Evolutionary conservation across 2,888 invertebrate species (phyloP).

Genomic region (Lottia gigantea): DNA sequence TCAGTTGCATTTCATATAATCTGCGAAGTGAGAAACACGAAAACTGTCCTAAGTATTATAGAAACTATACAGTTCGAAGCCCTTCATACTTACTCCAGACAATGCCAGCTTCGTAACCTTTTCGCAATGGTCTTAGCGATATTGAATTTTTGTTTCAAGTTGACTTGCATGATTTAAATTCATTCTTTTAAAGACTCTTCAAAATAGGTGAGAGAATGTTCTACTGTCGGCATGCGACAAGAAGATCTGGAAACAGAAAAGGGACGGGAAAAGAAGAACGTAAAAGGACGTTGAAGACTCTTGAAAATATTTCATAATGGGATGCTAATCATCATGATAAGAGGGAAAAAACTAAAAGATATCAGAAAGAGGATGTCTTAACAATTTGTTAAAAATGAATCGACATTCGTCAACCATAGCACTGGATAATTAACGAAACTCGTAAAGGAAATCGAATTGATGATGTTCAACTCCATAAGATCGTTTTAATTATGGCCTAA

Average conservation of each 20-base stretch:
- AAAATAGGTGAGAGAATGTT: neutral
- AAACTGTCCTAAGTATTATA: too few relatives aligned
- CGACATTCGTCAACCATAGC: conserved; percentile 10
- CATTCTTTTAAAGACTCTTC: neutral
- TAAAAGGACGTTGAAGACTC: neutral
- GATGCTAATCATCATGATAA: neutral
- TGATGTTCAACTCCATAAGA: conserved; percentile 6
- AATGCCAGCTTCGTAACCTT: too few relatives aligned
- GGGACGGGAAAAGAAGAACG: conserved; percentile 1
- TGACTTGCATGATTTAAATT: conserved; percentile 4
- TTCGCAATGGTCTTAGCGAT: neutral
- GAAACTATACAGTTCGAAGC: too few relatives aligned
- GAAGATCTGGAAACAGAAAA: neutral
- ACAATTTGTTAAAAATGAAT: conserved; percentile 9
- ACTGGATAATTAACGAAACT: conserved; percentile 8
- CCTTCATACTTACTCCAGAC: too few relatives aligned
- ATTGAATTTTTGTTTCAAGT: neutral
- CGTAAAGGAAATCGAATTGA: conserved; percentile 10
- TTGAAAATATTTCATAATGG: conserved; percentile 9
- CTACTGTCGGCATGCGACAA: conserved; percentile 3
- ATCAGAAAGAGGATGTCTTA: conserved; percentile 10
- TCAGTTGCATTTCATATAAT: too few relatives aligned
- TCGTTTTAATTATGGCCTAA: conserved; percentile 9
- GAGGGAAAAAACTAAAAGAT: neutral
- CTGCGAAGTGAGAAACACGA: too few relatives aligned